phyloP scores from a whole-genome alignment of 2,113 vertebrate genomes.

The Perca flavescens region DNA sequence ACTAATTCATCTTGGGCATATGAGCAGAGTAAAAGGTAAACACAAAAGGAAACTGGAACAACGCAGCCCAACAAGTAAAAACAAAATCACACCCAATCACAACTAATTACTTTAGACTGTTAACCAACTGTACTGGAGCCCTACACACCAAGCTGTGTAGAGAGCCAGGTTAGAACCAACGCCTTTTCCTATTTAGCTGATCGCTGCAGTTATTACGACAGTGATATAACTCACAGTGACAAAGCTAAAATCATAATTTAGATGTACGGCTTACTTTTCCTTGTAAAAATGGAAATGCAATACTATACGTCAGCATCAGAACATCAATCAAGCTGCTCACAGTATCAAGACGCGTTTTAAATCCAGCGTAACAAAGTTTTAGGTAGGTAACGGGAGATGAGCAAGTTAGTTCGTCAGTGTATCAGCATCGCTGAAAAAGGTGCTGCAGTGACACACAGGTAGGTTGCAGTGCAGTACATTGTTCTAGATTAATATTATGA shows the following conservation, averaged over 20 bases:
- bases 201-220: not conserved
- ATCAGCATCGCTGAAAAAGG: slow-evolving; percentile 10
- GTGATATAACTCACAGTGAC: not conserved
- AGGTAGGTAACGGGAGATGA: not conserved
- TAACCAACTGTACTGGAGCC: too few species aligned
- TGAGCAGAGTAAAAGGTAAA: too few species aligned
- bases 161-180: too few species aligned
- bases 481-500: not conserved
- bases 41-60: too few species aligned
- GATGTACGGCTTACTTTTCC: not conserved
- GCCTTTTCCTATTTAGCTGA: not conserved
- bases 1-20: too few species aligned
- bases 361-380: not conserved
- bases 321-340: slow-evolving; percentile 21
- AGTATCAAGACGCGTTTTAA: not conserved
- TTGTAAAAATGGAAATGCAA: too few species aligned
- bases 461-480: not conserved
- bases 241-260: not conserved
- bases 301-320: not conserved
- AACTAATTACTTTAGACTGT: too few species aligned
- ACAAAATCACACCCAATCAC: too few species aligned
- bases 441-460: not conserved
- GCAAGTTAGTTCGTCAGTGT: slow-evolving; percentile 21
- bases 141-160: too few species aligned
- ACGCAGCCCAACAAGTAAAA: too few species aligned